A percentile compares a stretch with the other conserved stretches of the same genome.
phyloP scores from a whole-genome alignment of 53 echinoderm and acorn worm genomes.

The Apostichopus leukothele region DNA sequence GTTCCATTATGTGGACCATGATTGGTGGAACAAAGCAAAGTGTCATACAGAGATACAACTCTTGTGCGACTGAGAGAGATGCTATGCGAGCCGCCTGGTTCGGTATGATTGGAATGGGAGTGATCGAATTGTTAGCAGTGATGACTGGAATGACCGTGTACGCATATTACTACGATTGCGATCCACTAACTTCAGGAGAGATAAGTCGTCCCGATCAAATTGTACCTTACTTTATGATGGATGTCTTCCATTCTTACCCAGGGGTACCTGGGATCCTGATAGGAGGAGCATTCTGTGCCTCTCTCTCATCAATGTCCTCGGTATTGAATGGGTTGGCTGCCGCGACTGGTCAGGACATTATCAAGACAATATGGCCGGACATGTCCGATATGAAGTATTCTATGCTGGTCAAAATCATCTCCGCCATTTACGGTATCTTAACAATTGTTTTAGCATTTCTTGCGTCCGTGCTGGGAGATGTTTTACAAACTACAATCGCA shows the following conservation, averaged over 20 bases:
- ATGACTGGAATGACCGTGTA: slow-evolving; percentile 36
- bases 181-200: slow-evolving; percentile 17
- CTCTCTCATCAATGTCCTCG: slow-evolving; percentile 29
- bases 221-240: slow-evolving; percentile 39
- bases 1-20: background rate
- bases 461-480: slow-evolving; percentile 29
- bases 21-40: slow-evolving; percentile 13
- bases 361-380: slow-evolving; percentile 31
- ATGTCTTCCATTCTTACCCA: slow-evolving; percentile 20
- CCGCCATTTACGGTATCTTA: slow-evolving; percentile 1
- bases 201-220: slow-evolving; percentile 41
- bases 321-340: slow-evolving; percentile 39
- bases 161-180: slow-evolving; percentile 34
- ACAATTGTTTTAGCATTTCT: slow-evolving; percentile 42
- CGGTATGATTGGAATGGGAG: slow-evolving; percentile 33
- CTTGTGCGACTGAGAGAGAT: slow-evolving; percentile 19
- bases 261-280: slow-evolving; percentile 38
- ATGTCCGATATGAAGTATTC: slow-evolving; percentile 34
- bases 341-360: slow-evolving; percentile 29
- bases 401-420: slow-evolving; percentile 6
- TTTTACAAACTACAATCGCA: background rate
- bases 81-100: slow-evolving; percentile 13
- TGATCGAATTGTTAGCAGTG: slow-evolving; percentile 13
- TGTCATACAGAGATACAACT: slow-evolving; percentile 38
- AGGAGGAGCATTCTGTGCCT: slow-evolving; percentile 26